These are phyloP conservation scores for Hyperoplus immaculatus DNA, from an alignment of 2,797 vertebrate species.

Conservation along the genomic window DNA sequence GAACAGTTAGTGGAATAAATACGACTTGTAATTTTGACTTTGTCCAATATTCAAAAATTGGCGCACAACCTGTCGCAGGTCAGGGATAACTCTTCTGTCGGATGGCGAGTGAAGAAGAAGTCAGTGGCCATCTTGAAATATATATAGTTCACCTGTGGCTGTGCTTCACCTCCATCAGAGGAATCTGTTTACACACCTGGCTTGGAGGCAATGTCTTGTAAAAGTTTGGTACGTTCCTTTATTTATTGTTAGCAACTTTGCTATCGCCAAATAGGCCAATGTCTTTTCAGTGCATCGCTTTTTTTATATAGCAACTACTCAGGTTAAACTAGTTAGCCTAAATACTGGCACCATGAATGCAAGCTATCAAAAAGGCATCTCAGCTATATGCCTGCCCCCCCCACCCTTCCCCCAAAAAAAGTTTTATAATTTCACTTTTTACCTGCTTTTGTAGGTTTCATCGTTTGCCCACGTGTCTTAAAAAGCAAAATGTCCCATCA, in stretches of 20 bases:
- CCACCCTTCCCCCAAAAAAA: background rate
- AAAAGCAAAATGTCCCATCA: background rate
- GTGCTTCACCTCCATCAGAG: too few relatives aligned
- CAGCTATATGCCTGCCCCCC: background rate
- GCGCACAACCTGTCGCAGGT: background rate
- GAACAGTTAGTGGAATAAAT: background rate
- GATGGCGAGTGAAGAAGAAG: background rate
- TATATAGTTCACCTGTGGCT: background rate
- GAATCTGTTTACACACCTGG: background rate
- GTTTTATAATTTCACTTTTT: background rate
- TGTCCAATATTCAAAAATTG: background rate
- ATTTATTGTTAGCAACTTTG: fast-evolving
- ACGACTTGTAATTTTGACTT: background rate
- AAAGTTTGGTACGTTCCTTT: fast-evolving
- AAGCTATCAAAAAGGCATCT: background rate
- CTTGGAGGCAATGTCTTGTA: background rate
- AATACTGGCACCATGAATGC: background rate
- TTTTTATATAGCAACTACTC: background rate
- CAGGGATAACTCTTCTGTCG: background rate
- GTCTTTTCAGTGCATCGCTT: background rate
- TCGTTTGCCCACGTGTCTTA: background rate
- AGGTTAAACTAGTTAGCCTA: too few relatives aligned
- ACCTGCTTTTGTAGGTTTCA: background rate
- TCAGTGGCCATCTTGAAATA: background rate
- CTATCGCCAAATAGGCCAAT: background rate